Conservation (phyloP, 2,797 vertebrate genomes). For the Coluber constrictor region DNA sequence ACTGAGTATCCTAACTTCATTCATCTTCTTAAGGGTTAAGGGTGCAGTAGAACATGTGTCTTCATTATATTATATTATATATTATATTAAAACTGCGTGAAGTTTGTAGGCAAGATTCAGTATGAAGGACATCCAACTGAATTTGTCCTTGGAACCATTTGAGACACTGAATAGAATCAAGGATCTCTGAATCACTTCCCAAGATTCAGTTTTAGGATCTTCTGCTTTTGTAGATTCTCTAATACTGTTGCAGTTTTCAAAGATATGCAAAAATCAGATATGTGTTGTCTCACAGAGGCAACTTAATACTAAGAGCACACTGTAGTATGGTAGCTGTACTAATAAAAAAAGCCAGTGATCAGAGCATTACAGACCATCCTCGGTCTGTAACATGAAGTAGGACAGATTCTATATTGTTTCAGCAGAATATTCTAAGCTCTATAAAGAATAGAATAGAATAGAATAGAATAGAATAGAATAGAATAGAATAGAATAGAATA, state of each 20-base stretch:
- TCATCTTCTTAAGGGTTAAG: background rate
- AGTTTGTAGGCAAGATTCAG: background rate
- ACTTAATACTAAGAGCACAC: background rate
- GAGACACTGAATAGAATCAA: background rate
- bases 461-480: too few species aligned
- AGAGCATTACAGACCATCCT: background rate
- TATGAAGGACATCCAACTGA: background rate
- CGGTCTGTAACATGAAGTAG: background rate
- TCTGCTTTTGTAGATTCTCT: background rate
- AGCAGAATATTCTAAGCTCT: background rate
- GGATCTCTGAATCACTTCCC: background rate
- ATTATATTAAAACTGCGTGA: background rate
- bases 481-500: too few species aligned
- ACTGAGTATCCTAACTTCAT: background rate
- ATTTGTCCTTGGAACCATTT: background rate
- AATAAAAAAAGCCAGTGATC: background rate
- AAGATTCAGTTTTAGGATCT: background rate
- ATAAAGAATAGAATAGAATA: too few species aligned
- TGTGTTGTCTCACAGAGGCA: background rate
- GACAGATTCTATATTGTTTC: background rate
- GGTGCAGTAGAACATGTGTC: background rate
- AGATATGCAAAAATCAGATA: background rate
- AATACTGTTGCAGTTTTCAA: background rate
- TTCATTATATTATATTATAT: background rate
- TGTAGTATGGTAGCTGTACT: background rate